Base-by-base conservation (phyloP, 1,140 invertebrate genomes). In the Heliconius himera region DNA sequence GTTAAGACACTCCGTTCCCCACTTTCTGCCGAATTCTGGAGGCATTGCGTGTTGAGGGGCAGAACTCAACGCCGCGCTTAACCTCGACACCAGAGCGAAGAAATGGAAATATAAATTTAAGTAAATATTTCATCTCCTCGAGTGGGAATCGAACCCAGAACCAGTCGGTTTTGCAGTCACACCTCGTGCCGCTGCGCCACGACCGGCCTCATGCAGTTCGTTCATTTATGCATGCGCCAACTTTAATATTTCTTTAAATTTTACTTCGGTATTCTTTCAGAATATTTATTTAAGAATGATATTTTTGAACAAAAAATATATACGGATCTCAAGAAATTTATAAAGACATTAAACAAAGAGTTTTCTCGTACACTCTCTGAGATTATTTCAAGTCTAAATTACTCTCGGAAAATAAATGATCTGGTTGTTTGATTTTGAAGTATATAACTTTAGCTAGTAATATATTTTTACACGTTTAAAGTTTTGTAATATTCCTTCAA, bases 221-320 rank as follows among this genome's bases (percentile, higher is more conserved):
- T 74, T 38, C 41, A 74, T 78, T 78, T 78, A 74, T 78, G 66
- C 77, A 79, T 77, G 73, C 74, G 77, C 73, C 76, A 82, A 81
- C 76, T 78, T 66, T 70, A 60, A 80, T 83, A 78, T 76, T 74
- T 78, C 66, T 22, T 76, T 76, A 18, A 26, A 22, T 33, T 76
- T 76, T 70, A 5, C 60, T 66, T 66, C 60, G 9, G 60, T 66
- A 29, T 66, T 66, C 60, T 54, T 70, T 76, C 16, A 36, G 54
- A 56, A 72, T 72, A 29, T 72, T 72, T 75, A 66, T 13, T n/a
- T n/a, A 66, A 66, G 22, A 66, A 66, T 5, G 22, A 66, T n/a
- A 66, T 66, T 66, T 66, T 66, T 66, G 11, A 66, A 33, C 36
- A 72, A 72, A 72, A 38, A 38, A 72, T 41, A 72, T 72, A 72